Evolutionary conservation across 2,113 vertebrate genomes (phyloP).

Genomic region (Prunella fulvescens): DNA sequence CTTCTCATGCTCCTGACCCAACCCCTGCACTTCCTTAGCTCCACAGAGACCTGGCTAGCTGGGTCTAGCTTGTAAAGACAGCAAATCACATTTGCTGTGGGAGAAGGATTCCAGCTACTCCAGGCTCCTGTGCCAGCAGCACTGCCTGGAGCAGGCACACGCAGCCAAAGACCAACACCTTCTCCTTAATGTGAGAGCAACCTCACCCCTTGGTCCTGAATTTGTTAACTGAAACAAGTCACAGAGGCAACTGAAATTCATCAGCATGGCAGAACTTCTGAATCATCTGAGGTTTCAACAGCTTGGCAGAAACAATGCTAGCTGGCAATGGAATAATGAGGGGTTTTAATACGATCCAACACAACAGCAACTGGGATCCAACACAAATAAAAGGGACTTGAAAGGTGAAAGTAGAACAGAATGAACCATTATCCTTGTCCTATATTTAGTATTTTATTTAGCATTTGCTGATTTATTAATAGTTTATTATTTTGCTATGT

Average conservation of each 20-base stretch:
- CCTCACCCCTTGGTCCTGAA: not conserved
- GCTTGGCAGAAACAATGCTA: not conserved
- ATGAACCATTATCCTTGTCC: not conserved
- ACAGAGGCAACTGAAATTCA: not conserved
- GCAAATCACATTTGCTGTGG: not conserved
- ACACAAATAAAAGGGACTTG: not conserved
- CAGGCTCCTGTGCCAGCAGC: not conserved
- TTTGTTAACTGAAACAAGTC: not conserved
- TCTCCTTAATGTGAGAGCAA: not conserved
- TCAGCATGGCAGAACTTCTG: not conserved
- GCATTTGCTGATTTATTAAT: not conserved
- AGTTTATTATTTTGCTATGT: not conserved
- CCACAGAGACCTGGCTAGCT: rapidly evolving
- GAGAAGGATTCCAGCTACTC: not conserved
- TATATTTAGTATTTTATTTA: not conserved
- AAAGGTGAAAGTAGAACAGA: not conserved
- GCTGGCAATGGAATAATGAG: not conserved
- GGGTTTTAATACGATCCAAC: not conserved
- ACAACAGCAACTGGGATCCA: not conserved
- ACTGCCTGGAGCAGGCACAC: not conserved
- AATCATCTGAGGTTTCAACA: not conserved
- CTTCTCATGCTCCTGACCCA: rapidly evolving
- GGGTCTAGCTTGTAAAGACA: not conserved
- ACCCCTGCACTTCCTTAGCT: not conserved
- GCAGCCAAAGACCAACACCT: not conserved